A percentile compares a stretch with the other conserved stretches of the same genome.
Evolutionary conservation across 2,888 invertebrate genomes (phyloP).

Genomic region (Caenorhabditis doughertyi): DNA sequence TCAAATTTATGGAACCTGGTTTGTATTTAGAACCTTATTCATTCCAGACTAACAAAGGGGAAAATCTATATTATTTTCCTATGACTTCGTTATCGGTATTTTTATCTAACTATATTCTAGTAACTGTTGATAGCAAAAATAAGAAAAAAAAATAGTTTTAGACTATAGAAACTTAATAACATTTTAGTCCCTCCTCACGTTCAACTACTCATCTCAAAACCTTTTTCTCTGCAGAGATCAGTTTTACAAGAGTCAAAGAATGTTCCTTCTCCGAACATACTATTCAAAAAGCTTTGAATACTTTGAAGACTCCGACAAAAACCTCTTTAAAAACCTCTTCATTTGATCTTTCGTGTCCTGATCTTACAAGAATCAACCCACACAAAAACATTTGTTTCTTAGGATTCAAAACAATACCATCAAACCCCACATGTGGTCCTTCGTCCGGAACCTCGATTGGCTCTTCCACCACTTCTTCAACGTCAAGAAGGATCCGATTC

Average conservation of each 20-base stretch:
- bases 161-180: too few species aligned
- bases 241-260: slow-evolving; percentile 11
- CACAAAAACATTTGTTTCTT: background rate
- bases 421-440: slow-evolving; percentile 50
- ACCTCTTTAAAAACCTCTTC: slow-evolving; percentile 28
- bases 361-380: background rate
- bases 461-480: slow-evolving; percentile 58
- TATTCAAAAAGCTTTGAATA: background rate
- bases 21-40: too few species aligned
- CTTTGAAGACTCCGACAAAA: slow-evolving; percentile 18
- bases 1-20: too few species aligned
- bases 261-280: slow-evolving; percentile 8
- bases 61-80: too few species aligned
- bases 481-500: slow-evolving; percentile 69
- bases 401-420: slow-evolving; percentile 37
- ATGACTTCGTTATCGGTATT: too few species aligned
- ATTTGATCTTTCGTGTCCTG: slow-evolving; percentile 16
- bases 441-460: slow-evolving; percentile 58
- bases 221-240: too few species aligned
- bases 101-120: too few species aligned
- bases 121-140: too few species aligned
- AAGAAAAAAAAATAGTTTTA: too few species aligned
- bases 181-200: too few species aligned
- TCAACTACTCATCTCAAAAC: too few species aligned
- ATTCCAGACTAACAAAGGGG: too few species aligned